phyloP scores from a whole-genome alignment of 2,797 vertebrate genomes.

The Pangasius krempfi region DNA sequence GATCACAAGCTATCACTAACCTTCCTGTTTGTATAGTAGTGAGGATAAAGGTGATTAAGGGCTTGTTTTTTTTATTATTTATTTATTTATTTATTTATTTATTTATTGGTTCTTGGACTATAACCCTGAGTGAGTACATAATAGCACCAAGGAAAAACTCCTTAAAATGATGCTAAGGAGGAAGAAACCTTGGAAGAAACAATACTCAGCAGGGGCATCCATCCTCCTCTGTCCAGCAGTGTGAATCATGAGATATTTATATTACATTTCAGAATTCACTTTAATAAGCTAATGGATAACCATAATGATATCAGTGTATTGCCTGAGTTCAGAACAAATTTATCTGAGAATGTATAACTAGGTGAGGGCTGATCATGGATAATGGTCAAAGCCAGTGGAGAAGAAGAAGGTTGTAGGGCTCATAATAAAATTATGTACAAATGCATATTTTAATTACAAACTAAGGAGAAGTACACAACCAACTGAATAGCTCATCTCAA shows the following conservation, averaged over 20 bases:
- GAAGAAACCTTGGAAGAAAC: background rate
- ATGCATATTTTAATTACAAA: too few species aligned
- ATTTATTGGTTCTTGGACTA: background rate
- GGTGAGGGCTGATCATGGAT: too few species aligned
- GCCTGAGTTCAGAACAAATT: background rate
- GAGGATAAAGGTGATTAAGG: background rate
- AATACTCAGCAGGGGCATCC: background rate
- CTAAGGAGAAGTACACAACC: too few species aligned
- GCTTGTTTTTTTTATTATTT: slow-evolving; percentile 1
- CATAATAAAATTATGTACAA: too few species aligned
- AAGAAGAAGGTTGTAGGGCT: too few species aligned
- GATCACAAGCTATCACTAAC: slow-evolving; percentile 2
- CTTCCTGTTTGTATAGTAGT: background rate
- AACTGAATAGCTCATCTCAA: too few species aligned
- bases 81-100: background rate
- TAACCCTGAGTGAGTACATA: background rate
- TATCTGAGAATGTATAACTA: too few species aligned
- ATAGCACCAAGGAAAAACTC: background rate
- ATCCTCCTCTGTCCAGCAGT: background rate
- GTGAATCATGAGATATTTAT: background rate
- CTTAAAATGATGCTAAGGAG: background rate
- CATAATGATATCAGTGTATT: background rate
- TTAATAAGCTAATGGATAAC: background rate
- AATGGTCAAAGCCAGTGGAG: too few species aligned
- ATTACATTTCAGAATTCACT: background rate